Evolutionary conservation across 1,140 invertebrate species (phyloP), one percentile per base, ranked within the genome.

Genomic region (Drosophila simulans): DNA sequence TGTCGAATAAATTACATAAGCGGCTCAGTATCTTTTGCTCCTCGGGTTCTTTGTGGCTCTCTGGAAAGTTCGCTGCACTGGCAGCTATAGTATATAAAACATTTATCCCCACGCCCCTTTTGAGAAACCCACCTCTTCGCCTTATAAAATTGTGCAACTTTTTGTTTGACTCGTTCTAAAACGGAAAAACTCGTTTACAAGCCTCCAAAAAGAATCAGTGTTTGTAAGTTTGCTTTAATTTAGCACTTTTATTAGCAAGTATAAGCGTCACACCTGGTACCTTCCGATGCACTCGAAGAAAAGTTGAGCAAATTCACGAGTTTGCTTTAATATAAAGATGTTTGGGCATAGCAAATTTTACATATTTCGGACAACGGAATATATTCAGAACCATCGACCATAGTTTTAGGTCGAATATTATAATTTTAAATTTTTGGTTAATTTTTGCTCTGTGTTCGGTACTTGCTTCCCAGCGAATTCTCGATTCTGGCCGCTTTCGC

Each of bases 71-170:
- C 75, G 79, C 58, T 82, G 78, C 49, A 74, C 74, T 54, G 70
- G 12, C 34, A 13, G n/a, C 42, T 45, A 31, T 31, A 63, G 22
- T 45, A 59, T 46, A 43, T 17, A 17, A 45, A 20, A 22, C 20
- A 15, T 45, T 20, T 45, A 27, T 15, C 54, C 25, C 34, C 49
- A 35, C 34, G 12, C n/a, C 31, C 31, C 27, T n/a, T n/a, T 31
- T n/a, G 13, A 35, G 5, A 13, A 37, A 31, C 15, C 63, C 57
- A 56, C 73, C 52, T 56, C 53, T 37, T 43, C 5, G 48, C 31
- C 39, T 39, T 45, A 53, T 86, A 57, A 79, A 86, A 82, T 88
- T 86, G 78, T 86, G 83, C 82, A 86, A 86, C 65, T 77, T 85
- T 74, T 58, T 57, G 52, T 56, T 40, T 34, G 55, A 34, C 58